phyloP scores from a whole-genome alignment of 2,888 invertebrate species.

The Drosophila robusta region DNA sequence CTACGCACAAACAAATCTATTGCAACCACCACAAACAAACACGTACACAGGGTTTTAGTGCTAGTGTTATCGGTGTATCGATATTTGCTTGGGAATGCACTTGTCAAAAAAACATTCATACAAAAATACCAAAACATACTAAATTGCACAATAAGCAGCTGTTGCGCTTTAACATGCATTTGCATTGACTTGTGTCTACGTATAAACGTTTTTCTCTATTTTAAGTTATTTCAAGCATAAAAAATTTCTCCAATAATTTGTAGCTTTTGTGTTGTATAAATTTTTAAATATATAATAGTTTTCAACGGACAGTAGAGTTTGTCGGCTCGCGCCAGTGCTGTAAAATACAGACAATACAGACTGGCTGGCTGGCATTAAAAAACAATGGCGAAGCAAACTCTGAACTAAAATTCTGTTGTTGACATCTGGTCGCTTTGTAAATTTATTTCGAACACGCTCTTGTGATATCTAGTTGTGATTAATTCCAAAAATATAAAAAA shows the following conservation, averaged over 20 bases:
- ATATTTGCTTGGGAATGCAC: slow-evolving; percentile 33
- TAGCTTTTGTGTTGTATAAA: background rate
- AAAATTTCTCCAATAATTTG: background rate
- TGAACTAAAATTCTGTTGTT: slow-evolving; percentile 70
- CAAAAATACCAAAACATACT: slow-evolving; percentile 57
- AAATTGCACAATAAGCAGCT: slow-evolving; percentile 32
- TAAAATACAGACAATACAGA: slow-evolving; percentile 23
- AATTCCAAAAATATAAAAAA: slow-evolving; percentile 47
- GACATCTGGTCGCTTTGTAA: slow-evolving; percentile 78
- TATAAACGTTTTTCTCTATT: background rate
- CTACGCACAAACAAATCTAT: slow-evolving; percentile 80
- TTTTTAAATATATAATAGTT: slow-evolving; percentile 22
- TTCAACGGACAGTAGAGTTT: slow-evolving; percentile 45
- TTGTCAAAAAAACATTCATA: background rate
- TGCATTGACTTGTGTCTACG: background rate
- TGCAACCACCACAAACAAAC: slow-evolving; percentile 74
- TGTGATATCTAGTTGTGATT: slow-evolving; percentile 79
- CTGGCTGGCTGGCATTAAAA: slow-evolving; percentile 56
- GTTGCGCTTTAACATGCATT: slow-evolving; percentile 19
- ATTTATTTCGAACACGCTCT: slow-evolving; percentile 59
- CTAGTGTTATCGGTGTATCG: slow-evolving; percentile 46
- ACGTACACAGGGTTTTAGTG: slow-evolving; percentile 44
- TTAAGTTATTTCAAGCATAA: background rate
- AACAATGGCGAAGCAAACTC: slow-evolving; percentile 75
- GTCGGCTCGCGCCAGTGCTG: slow-evolving; percentile 45